Base-by-base conservation (phyloP, 1,140 invertebrate genomes). In the Stegodyphus mimosarum region DNA sequence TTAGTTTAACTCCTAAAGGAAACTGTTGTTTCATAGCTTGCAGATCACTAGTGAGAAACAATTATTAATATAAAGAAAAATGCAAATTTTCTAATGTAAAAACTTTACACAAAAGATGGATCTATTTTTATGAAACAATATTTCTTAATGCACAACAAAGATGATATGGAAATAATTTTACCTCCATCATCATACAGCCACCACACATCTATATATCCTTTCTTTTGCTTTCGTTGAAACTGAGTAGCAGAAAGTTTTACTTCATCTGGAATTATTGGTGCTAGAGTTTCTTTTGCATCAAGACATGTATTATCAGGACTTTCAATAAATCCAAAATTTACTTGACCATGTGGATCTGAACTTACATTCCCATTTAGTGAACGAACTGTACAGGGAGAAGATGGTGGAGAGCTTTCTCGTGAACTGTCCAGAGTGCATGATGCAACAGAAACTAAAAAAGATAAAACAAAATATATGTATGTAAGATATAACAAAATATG, bases 131-230 rank as follows among this genome's bases (percentile, higher is more conserved):
- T 33, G 3, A 33, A 33, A 33, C 3, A 3, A 33, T 33, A 33
- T 33, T 33, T 33, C 33, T 1, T 33, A 33, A 33, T 33, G 3
- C 33, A 33, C 33, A 33, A 33, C 33, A 33, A 33, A 33, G 33
- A 33, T 33, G 33, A 33, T 33, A 33, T 33, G 33, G 3, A 33
- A 33, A 33, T 33, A 60, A 9, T 10, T 60, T 2, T 91, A 89
- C 92, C 92, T 88, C 92, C 92, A 89, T 93, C 92, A 89, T 93
- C 92, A 89, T 92, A 93, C 6, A 93, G 88, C 92, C 92, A 93
- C 93, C 93, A 94, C 10, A 94, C 93, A 90, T 94, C 93, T 83
- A 94, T 94, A 2, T 91, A 91, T 33, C 92, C 92, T 71, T 89
- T 90, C 67, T 91, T 89, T 74, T 90, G 90, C 79, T 90, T 91